Base-by-base conservation (phyloP, 2,797 vertebrate genomes). In the Chrysocyon brachyurus region DNA sequence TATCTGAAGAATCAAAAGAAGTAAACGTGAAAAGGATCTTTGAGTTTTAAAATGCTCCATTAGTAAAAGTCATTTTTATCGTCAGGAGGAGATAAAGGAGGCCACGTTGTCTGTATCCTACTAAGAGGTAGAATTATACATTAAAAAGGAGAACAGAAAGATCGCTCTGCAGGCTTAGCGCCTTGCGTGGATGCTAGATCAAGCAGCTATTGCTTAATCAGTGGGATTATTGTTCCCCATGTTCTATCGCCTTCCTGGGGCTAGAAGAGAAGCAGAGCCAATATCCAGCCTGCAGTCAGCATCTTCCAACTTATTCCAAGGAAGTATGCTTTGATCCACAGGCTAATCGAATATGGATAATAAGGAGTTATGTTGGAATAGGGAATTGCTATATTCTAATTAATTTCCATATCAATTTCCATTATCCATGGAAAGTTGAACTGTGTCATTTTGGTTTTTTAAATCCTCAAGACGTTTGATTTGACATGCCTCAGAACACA, bases 141-240 rank as follows among this genome's bases (percentile, higher is more conserved):
- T 68, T 84, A 10, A 82, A 79, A 49, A 89, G 54, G 28, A 40
- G 54, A 75, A 75, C 15, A 72, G 82, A 84, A 75, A 57, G 31
- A 49, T 77, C 61, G 68, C 68, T 63, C 46, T 2, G 21, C 86
- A 61, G 49, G 59, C 24, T 17, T 10, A 57, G 33, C 24, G 28
- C 8, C 36, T 16, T 5, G 2, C 26, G 57, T 73, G 28, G 36
- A 78, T 21, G 19, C 63, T 46, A n/a, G 12, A 40, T 90, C 21
- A 70, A n/a, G 52, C 54, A 14, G 15, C 85, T 79, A 16, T 31
- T 97, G 84, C 96, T 91, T 59, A 72, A 46, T 63, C 57, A 84
- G 86, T 6, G 19, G 59, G 14, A 49, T 85, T 77, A 52, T 49
- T 81, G 28, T n/a, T 92, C 77, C 14, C 10, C 0, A 15, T 3